Evolutionary conservation across 1,140 invertebrate species (phyloP), one percentile per base, ranked within the genome.

Genomic region (Maconellicoccus hirsutus): DNA sequence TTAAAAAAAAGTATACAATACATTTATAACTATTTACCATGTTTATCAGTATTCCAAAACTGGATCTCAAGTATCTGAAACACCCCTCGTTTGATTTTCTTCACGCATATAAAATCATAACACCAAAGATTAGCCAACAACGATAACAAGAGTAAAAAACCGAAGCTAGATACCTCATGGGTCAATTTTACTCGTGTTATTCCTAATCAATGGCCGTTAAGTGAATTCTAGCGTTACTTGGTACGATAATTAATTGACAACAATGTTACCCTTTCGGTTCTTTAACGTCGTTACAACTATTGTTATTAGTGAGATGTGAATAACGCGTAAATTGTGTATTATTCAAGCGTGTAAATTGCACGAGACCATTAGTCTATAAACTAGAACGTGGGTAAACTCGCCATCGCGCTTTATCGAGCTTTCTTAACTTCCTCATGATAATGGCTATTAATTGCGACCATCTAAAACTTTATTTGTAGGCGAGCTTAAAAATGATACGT

Each of bases 251-350:
- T 52, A 52, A 52, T 52, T 52, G 42, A 52, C 42, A 52, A 52
- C 42, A 19, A 16, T 52, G 42, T 52, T 52, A 52, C 42, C 42
- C 42, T 52, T 33, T 33, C 29, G 29, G 29, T 33, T 52, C 42
- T 52, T 52, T 19, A 52, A 52, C n/a, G 42, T 52, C 42, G 42
- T 52, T 52, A 52, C 42, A 52, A 52, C 42, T 19, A 52, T 52
- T 52, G 42, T 52, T 52, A 52, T 52, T 19, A 19, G 42, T 19
- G 42, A 52, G 42, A 52, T 52, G 42, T 52, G 42, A 52, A 52
- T 52, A 52, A 52, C 42, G 42, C 42, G 42, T 52, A 52, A 52
- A 52, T 52, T 52, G 42, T 52, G n/a, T 52, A 52, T 52, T 52
- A 52, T 52, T 52, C 42, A 19, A 52, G 42, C 42, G 42, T 52